Base-by-base conservation (phyloP, 2,888 invertebrate genomes). In the Scrobipalpa costella region DNA sequence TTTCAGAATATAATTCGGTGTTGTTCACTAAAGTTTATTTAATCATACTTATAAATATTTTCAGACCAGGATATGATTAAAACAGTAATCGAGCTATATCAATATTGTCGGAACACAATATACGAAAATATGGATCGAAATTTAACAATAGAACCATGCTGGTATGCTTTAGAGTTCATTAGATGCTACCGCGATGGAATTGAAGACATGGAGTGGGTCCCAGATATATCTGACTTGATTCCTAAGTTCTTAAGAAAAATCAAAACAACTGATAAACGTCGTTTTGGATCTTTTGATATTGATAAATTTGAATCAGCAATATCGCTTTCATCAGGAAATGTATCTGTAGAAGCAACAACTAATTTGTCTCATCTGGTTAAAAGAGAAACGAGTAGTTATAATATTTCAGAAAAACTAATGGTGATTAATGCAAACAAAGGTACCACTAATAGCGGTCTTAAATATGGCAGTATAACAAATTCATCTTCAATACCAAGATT, bases 101-200 rank as follows among this genome's bases (percentile, higher is more conserved):
- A 59, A 8, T 55, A 66, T 0, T 78, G 78, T 52, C 57, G 34
- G 15, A 27, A 57, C 0, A 1, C 36, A 17, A 9, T 67, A 57
- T 36, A 19, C 44, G 9, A 57, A 17, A 34, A 15, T 17, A 57
- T 17, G 1, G 8, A 38, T 40, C 6, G 1, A 33, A 27, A 27
- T 36, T 9, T 19, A 38, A 36, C 17, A 2, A 2, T 34, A 9
- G 17, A 47, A n/a, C 49, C 60, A 19, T 58, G 60, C 47, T 49
- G 60, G 60, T 27, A 57, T 3, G 71, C 72, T 0, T 58, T 82
- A 57, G 66, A 71, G 27, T n/a, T 74, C 0, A 67, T 71, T 7
- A 74, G 71, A 60, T 84, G 83, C 68, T 78, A 77, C 68, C 72
- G 80, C 13, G 61, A 59, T 3, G 71, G 70, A 7, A 64, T 72